Percentiles rank a stretch among this genome's conserved stretches.
These are phyloP conservation scores for Numenius phaeopus DNA, from an alignment of 2,797 vertebrate genomes.

Conservation along the genomic window DNA sequence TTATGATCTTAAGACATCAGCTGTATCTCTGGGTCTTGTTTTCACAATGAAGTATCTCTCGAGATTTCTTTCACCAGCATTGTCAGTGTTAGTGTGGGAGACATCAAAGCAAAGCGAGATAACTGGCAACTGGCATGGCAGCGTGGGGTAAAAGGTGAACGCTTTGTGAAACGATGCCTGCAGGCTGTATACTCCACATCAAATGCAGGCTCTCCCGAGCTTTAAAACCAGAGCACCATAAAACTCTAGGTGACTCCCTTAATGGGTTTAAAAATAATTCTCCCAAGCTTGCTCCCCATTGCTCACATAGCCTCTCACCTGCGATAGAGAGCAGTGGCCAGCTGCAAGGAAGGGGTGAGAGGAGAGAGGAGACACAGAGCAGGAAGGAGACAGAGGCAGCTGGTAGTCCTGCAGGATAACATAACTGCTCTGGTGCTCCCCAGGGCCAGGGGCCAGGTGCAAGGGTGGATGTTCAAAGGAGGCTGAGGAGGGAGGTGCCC, in stretches of 20 bases:
- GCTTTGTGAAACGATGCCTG: conserved; percentile 6
- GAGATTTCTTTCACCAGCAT: background rate
- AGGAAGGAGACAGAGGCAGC: background rate
- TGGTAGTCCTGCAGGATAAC: background rate
- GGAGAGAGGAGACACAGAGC: background rate
- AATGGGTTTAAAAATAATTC: conserved; percentile 23
- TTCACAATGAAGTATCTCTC: background rate
- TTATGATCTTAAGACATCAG: background rate
- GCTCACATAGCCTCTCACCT: background rate
- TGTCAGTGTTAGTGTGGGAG: background rate
- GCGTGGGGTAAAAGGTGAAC: conserved; percentile 4
- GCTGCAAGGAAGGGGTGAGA: background rate
- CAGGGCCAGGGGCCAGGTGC: background rate
- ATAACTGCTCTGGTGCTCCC: background rate
- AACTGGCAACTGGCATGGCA: background rate
- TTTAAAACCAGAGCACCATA: conserved; percentile 13
- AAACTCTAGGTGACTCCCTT: conserved; percentile 41
- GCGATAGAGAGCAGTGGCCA: background rate
- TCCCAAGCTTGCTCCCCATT: background rate
- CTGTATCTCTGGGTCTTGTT: background rate
- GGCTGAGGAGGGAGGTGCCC: background rate
- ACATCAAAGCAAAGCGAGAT: background rate
- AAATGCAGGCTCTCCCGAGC: background rate
- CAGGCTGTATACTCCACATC: conserved; percentile 23
- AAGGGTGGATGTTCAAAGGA: background rate